Conservation (phyloP, 2,888 invertebrate genomes). For the Dynastes tityus region DNA sequence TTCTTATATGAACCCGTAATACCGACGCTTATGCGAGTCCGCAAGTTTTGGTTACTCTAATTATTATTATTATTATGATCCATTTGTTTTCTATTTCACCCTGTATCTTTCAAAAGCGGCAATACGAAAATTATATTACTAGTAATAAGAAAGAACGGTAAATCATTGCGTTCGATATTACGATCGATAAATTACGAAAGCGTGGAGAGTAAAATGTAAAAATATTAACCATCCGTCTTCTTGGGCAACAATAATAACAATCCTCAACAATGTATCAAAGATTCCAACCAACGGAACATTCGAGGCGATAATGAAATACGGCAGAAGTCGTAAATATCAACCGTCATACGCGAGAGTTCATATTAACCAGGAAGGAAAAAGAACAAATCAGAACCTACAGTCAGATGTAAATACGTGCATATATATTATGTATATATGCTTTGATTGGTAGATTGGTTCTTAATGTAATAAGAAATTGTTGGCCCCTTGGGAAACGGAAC, state of each 20-base stretch:
- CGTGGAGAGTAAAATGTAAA: conserved; percentile 36
- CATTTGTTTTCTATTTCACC: too few species aligned
- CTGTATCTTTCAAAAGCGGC: too few species aligned
- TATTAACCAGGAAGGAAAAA: conserved; percentile 24
- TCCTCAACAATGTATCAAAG: conserved; percentile 46
- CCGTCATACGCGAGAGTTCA: conserved; percentile 27
- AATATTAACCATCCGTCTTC: conserved; percentile 38
- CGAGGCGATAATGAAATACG: conserved; percentile 43
- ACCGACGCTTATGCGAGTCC: too few species aligned
- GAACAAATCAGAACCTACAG: conserved; percentile 1
- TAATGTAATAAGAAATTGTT: background rate
- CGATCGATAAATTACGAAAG: conserved; percentile 32
- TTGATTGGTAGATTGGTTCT: background rate
- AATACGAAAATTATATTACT: background rate
- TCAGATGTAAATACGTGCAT: background rate
- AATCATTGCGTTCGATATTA: conserved; percentile 33
- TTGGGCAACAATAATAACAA: conserved; percentile 42
- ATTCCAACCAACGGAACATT: conserved; percentile 34
- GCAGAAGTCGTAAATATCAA: conserved; percentile 46
- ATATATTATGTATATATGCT: background rate
- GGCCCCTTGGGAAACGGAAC: too few species aligned
- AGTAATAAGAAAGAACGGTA: conserved; percentile 14
- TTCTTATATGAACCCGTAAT: too few species aligned
- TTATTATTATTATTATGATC: too few species aligned
- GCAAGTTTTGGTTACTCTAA: too few species aligned